Evolutionary conservation across 2,888 invertebrate genomes (phyloP), one percentile per base, ranked within the genome.

Genomic region (Hypselothyrea guttata): DNA sequence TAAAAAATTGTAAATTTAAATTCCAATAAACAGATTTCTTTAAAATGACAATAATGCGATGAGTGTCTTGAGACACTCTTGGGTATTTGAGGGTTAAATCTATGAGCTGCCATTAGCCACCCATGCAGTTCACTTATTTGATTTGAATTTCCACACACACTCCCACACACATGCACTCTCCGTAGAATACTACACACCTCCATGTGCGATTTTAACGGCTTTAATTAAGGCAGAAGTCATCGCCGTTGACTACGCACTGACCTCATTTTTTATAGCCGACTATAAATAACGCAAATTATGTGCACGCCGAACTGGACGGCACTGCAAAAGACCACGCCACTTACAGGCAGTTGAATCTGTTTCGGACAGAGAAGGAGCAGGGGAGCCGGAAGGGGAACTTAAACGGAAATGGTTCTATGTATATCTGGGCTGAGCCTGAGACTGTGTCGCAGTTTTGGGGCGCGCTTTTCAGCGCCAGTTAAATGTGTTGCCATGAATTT

Each of bases 251-350:
- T 44, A 77, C 82, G 77, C 71, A 75, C 65, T 79, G 81, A 79
- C 81, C 79, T 75, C 76, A 69, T 83, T 79, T 67, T 83, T 78
- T 82, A 82, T 78, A 57, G 79, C 49, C 61, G 42, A 42, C 75
- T 63, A 81, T 81, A 83, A 83, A 81, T 83, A 83, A 83, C 81
- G 59, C 77, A 83, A 79, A 83, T 81, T 81, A 83, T 81, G 71
- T 83, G 77, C 81, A 83, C 66, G 77, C 75, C 66, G 46, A 55
- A 54, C 75, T 72, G 72, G 66, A 69, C 57, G 38, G 18, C 56
- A 56, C 44, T 61, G 61, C 34, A 54, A 51, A 37, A 35, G 68
- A 53, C 68, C 22, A 22, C 37, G 48, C 13, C 55, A 37, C n/a
- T 16, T 9, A 1, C 37, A 22, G 42, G 46, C 54, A 15, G 34